Evolutionary conservation across 2,888 invertebrate genomes (phyloP).

Genomic region (Tachina grossa): DNA sequence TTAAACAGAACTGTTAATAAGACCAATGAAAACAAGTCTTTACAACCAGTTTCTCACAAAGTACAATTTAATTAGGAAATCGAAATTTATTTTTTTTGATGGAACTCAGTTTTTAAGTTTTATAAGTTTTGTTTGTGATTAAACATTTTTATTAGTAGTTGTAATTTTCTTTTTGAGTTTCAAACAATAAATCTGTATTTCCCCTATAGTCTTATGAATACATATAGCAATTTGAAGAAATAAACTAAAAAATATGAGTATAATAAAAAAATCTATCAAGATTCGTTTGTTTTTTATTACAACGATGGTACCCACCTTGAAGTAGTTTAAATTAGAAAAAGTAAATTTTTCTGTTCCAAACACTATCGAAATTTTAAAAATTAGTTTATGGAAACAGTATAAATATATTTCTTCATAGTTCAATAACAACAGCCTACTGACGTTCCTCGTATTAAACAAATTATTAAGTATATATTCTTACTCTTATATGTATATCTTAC

Average conservation of each 20-base stretch:
- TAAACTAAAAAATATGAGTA: conserved; percentile 7
- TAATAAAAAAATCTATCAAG: too few relatives aligned
- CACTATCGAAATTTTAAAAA: too few relatives aligned
- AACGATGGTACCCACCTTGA: conserved; percentile 5
- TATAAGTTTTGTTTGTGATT: not conserved
- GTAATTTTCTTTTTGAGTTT: conserved; percentile 36
- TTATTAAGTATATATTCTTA: not conserved
- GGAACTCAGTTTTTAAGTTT: not conserved
- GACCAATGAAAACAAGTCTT: not conserved
- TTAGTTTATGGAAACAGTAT: too few relatives aligned
- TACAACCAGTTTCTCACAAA: too few relatives aligned
- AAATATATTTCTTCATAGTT: too few relatives aligned
- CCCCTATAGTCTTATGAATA: conserved; percentile 26
- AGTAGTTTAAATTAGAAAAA: not conserved
- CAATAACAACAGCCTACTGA: not conserved
- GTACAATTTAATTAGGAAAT: conserved; percentile 20
- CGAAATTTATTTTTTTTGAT: not conserved
- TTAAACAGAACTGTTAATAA: too few relatives aligned
- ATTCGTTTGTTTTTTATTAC: too few relatives aligned
- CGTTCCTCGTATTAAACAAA: not conserved
- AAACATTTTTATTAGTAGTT: conserved; percentile 16
- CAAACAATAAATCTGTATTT: conserved; percentile 56
- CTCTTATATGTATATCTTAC: not conserved
- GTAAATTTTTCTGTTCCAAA: too few relatives aligned
- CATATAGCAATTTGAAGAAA: conserved; percentile 8